Evolutionary conservation across 2,797 vertebrate species (phyloP).

Genomic region (Eupleurogrammus muticus): DNA sequence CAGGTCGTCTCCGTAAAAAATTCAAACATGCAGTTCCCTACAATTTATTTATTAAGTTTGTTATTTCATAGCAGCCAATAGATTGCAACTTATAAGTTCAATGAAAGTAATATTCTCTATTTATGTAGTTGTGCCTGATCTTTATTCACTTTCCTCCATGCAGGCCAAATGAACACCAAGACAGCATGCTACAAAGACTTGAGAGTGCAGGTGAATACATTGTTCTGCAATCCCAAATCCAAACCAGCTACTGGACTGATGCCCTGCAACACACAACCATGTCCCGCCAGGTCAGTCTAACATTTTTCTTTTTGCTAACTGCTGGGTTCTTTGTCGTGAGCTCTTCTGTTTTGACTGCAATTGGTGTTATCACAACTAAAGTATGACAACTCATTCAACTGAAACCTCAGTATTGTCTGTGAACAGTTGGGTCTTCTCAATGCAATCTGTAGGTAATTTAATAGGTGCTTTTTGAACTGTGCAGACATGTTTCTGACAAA

Average conservation of each 20-base stretch:
- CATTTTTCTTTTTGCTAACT: neutral
- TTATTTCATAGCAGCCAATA: neutral
- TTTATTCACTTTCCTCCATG: slow-evolving; percentile 9
- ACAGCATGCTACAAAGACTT: slow-evolving; percentile 88
- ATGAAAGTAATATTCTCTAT: slow-evolving; percentile 5
- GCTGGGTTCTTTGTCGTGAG: neutral
- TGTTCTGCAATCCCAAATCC: slow-evolving; percentile 85
- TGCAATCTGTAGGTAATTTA: slow-evolving; percentile 49
- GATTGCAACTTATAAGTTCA: neutral
- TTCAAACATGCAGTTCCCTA: neutral
- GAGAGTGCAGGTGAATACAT: slow-evolving; percentile 85
- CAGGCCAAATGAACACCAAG: slow-evolving; percentile 89
- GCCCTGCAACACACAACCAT: slow-evolving; percentile 87
- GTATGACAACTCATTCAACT: slow-evolving; percentile 33
- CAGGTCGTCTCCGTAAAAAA: neutral
- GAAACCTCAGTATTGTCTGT: slow-evolving; percentile 11
- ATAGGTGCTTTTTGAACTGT: slow-evolving; percentile 31
- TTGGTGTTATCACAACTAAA: slow-evolving; percentile 20
- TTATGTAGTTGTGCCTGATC: neutral
- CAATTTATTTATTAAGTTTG: slow-evolving; percentile 6
- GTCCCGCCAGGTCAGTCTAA: slow-evolving; percentile 81
- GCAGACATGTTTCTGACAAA: slow-evolving; percentile 46
- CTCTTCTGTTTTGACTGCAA: slow-evolving; percentile 12
- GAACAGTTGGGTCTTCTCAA: slow-evolving; percentile 29
- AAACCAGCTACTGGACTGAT: slow-evolving; percentile 81